Percentiles rank a stretch among this genome's conserved stretches.
These are phyloP conservation scores for Eledone cirrhosa DNA, from an alignment of 2,888 invertebrate species.

Conservation along the genomic window DNA sequence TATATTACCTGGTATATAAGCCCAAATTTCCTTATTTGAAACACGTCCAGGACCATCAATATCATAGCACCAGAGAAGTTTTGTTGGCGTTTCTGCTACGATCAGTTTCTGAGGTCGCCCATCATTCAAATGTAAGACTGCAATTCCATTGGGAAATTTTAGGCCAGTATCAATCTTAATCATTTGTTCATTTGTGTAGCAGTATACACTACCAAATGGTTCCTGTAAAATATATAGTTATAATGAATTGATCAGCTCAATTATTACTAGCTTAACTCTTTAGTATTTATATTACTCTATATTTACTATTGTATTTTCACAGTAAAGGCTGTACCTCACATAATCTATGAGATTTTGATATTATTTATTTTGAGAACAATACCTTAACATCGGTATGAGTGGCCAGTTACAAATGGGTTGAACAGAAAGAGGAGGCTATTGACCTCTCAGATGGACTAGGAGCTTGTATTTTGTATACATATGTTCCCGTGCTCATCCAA, in stretches of 20 bases:
- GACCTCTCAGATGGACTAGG: too few relatives aligned
- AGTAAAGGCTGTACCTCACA: too few relatives aligned
- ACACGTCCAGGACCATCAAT: constrained; percentile 54
- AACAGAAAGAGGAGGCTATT: neutral
- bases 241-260: too few relatives aligned
- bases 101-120: constrained; percentile 52
- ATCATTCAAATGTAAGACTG: constrained; percentile 51
- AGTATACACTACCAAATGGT: constrained; percentile 62
- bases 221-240: constrained; percentile 39
- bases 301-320: too few relatives aligned
- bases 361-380: too few relatives aligned
- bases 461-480: too few relatives aligned
- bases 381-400: too few relatives aligned
- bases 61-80: constrained; percentile 58
- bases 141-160: constrained; percentile 60
- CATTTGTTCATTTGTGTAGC: constrained; percentile 45
- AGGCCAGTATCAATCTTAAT: constrained; percentile 53
- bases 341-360: too few relatives aligned
- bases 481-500: too few relatives aligned
- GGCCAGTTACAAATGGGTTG: too few relatives aligned
- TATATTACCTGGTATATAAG: constrained; percentile 51
- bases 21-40: constrained; percentile 50
- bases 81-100: constrained; percentile 61
- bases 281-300: constrained; percentile 4
- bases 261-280: too few relatives aligned